Percentiles rank a stretch among this genome's conserved stretches.
Conservation (phyloP, 2,888 invertebrate genomes). For the Rotaria magnacalcarata region DNA sequence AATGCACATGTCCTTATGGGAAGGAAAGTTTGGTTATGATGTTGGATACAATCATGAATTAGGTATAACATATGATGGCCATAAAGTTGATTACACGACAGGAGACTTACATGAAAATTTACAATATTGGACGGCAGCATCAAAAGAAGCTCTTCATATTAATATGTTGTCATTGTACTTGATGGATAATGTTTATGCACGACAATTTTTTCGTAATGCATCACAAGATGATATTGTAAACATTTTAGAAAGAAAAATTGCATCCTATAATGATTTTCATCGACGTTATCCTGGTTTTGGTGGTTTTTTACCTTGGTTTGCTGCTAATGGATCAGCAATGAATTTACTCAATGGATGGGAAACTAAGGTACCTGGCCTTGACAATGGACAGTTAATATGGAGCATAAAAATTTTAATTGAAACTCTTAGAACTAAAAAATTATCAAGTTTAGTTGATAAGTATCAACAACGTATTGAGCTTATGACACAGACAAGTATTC, state of each 20-base stretch:
- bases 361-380: background rate
- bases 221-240: background rate
- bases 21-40: background rate
- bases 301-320: constrained; percentile 25
- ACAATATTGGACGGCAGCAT: constrained; percentile 27
- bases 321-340: constrained; percentile 6
- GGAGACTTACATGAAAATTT: constrained; percentile 30
- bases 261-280: constrained; percentile 13
- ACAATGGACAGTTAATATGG: constrained; percentile 14
- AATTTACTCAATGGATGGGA: constrained; percentile 17
- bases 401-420: background rate
- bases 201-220: constrained; percentile 3
- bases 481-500: background rate
- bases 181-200: background rate
- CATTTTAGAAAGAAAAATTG: background rate
- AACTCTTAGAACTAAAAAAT: background rate
- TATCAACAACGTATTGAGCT: background rate
- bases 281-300: constrained; percentile 29
- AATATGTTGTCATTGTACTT: background rate
- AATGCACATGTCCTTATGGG: constrained; percentile 27
- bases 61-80: constrained; percentile 25
- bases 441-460: background rate
- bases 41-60: constrained; percentile 5
- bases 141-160: constrained; percentile 18
- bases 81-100: constrained; percentile 4